Evolutionary conservation across 1,140 invertebrate genomes (phyloP).

Genomic region (Matsumurasca onukii): DNA sequence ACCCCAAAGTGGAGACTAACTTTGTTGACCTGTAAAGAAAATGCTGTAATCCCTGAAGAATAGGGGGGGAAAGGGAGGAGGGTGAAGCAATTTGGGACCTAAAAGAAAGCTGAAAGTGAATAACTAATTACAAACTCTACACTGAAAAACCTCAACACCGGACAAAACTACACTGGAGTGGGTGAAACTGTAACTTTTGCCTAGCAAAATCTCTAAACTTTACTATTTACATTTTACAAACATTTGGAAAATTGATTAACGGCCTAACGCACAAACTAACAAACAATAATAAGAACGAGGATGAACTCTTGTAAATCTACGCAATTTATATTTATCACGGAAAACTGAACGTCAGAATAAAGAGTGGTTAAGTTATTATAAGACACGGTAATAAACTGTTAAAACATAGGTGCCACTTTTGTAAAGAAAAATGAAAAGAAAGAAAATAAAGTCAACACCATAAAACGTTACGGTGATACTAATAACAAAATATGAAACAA

Average conservation of each 20-base stretch:
- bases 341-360: no score
- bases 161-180: neutral
- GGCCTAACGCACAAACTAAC: conserved; percentile 1
- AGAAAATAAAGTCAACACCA: no score
- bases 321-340: no score
- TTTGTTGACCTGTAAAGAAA: conserved; percentile 33
- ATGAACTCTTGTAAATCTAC: no score
- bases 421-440: no score
- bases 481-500: no score
- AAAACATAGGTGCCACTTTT: no score
- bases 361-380: no score
- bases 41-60: conserved; percentile 34
- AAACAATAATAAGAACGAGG: neutral
- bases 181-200: neutral
- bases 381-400: no score
- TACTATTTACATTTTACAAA: neutral
- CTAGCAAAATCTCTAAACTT: neutral
- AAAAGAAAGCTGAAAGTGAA: neutral
- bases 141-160: neutral
- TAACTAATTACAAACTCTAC: neutral
- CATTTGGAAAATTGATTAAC: neutral
- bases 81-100: neutral
- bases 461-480: no score
- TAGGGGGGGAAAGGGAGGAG: neutral
- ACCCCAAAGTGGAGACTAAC: conserved; percentile 13